Evolutionary conservation across 2,113 vertebrate genomes (phyloP), one percentile per base, ranked within the genome.

Genomic region (Varanus komodoensis): DNA sequence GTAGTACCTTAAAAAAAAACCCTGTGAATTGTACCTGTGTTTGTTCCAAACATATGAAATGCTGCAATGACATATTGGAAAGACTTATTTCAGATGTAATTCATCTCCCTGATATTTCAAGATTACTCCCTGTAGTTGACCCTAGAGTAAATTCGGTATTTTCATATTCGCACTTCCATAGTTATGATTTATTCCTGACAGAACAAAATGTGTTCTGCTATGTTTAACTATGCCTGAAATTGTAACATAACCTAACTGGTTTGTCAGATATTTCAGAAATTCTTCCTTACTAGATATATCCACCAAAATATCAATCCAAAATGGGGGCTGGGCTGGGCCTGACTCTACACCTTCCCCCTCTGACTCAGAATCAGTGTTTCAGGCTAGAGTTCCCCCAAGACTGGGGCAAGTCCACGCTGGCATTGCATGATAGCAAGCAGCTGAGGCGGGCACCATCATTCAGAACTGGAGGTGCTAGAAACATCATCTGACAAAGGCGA

Each of bases 131-230:
- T 2, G 4, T 21, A 12, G 29, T 44, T 50, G 71, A 25, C 32
- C 12, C 19, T 27, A 23, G n/a, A 78, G 25, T 80, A 69, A 34
- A 69, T 74, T 44, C 86, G 64, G 54, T 6, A 78, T 68, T 57
- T 57, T 80, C 25, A 44, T 32, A 83, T 86, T 69, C 48, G 32
- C 61, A 82, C 68, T 67, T n/a, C 32, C 11, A 19, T 11, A 67
- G 85, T 21, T 57, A 50, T 50, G 32, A 82, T 82, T 87, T 90
- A 86, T 90, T 90, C 74, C 4, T 67, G 38, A 64, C 89, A 64
- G 11, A 19, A 74, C 23, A 87, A 75, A 90, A 34, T 67, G 67
- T 29, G 12, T 61, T 64, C n/a, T 48, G 23, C 14, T 21, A n/a
- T 87, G 64, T 67, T 84, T 75, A 83, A 84, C 12, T 17, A 9